Conservation (phyloP, 2,888 invertebrate species). For the Calephelis perditalis region DNA sequence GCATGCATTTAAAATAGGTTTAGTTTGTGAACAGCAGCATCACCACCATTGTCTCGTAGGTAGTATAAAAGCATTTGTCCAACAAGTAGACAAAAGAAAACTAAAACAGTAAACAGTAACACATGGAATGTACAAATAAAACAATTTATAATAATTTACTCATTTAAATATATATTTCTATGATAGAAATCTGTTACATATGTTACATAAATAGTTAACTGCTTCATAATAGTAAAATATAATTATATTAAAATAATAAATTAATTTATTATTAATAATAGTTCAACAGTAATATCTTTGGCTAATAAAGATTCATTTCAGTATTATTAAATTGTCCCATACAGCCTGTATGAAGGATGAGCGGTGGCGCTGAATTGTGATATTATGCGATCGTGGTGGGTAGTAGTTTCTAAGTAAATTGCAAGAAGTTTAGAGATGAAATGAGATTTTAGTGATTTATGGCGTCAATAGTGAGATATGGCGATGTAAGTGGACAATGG, state of each 20-base stretch:
- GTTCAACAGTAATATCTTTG: conserved; percentile 55
- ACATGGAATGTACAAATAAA: conserved; percentile 35
- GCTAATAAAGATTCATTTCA: conserved; percentile 53
- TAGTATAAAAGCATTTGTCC: too few relatives aligned
- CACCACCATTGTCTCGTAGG: too few relatives aligned
- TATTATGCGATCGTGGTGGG: not conserved
- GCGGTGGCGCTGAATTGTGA: not conserved
- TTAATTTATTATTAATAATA: conserved; percentile 44
- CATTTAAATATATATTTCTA: conserved; percentile 68
- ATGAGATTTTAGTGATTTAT: too few relatives aligned
- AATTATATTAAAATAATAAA: conserved; percentile 42
- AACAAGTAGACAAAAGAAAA: too few relatives aligned
- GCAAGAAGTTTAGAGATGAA: too few relatives aligned
- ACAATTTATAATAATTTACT: conserved; percentile 50
- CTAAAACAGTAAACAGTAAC: too few relatives aligned
- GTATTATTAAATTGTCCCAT: conserved; percentile 30
- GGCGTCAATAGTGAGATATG: not conserved
- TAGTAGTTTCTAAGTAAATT: too few relatives aligned
- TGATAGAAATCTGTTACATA: conserved; percentile 66
- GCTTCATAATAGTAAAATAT: conserved; percentile 44
- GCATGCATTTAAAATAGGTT: too few relatives aligned
- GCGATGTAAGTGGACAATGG: not conserved
- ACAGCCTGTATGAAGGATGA: conserved; percentile 15
- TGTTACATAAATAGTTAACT: conserved; percentile 48
- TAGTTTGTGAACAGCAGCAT: too few relatives aligned